Base-by-base conservation (phyloP, 2,888 invertebrate species). In the Beris chalybata region DNA sequence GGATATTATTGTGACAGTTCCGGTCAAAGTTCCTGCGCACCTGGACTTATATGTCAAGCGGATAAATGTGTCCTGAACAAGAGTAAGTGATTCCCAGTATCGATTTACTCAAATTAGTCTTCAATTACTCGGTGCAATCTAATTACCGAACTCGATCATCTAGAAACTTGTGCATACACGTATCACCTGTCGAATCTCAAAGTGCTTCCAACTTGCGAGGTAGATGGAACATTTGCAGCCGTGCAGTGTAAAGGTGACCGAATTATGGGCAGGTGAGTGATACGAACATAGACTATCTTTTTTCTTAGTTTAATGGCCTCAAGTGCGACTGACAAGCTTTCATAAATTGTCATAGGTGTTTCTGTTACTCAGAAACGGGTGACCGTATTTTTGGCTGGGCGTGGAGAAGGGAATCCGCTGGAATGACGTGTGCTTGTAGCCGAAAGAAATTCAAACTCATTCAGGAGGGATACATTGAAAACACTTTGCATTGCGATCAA, bases 211-310 rank as follows among this genome's bases (percentile, higher is more conserved):
- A 80, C 72, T 64, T 89, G 89, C 74, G 79, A 85, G 56, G 77
- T 82, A 29, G 84, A 87, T 73, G 87, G 86, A 11, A 77, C 77
- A 13, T 88, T 83, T 78, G 84, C 83, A 48, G 83, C 88, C 1
- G 86, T 86, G 69, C 89, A 89, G 75, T 89, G 89, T 75, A 89
- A 87, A 79, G 88, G 88, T 45, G 87, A 86, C 73, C 72, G 79
- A 70, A 81, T 83, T 69, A 83, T 81, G 65, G 87, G 87, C 76
- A 84, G 87, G 87, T 86, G 78, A 74, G 73, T 70, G 54, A 13
- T 9, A 30, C n/a, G n/a, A 56, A 38, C 4, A 29, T n/a, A 3
- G 32, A 15, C 6, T 6, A 12, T 5, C 31, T 55, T 44, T 47
- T 15, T 63, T 53, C 22, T 45, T 12, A 38, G 47, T 47, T 53